phyloP scores from a whole-genome alignment of 2,888 invertebrate species.

The Embidobia sp. region DNA sequence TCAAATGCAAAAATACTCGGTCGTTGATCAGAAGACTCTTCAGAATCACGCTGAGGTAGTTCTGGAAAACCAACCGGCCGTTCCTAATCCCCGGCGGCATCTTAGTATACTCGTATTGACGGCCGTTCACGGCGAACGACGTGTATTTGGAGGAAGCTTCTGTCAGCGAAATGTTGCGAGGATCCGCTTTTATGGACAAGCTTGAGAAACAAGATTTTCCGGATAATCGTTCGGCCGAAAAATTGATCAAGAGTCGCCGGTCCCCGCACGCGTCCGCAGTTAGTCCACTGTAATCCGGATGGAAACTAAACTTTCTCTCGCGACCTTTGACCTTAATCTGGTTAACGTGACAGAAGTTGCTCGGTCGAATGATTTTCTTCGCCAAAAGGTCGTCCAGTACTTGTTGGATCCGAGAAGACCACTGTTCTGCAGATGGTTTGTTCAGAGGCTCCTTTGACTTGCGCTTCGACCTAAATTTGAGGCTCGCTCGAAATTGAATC shows the following conservation, averaged over 20 bases:
- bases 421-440: conserved; percentile 17
- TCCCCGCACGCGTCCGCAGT: background rate
- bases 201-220: conserved; percentile 34
- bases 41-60: conserved; percentile 35
- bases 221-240: conserved; percentile 10
- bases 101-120: conserved; percentile 35
- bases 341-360: conserved; percentile 41
- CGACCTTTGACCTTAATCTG: conserved; percentile 12
- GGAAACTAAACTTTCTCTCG: background rate
- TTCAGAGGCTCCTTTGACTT: background rate
- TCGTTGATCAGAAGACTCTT: conserved; percentile 2
- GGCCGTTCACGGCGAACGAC: conserved; percentile 34
- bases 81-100: conserved; percentile 40
- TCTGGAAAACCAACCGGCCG: conserved; percentile 5
- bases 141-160: conserved; percentile 42
- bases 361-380: conserved; percentile 21
- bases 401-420: background rate
- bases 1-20: conserved; percentile 5
- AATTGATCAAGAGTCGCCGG: background rate
- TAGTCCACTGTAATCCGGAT: conserved; percentile 32
- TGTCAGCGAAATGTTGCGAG: conserved; percentile 13
- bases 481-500: conserved; percentile 1
- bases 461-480: conserved; percentile 20
- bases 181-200: conserved; percentile 29
- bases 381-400: conserved; percentile 29